Evolutionary conservation across 2,113 vertebrate genomes (phyloP).

Genomic region (Tringa solitaria): DNA sequence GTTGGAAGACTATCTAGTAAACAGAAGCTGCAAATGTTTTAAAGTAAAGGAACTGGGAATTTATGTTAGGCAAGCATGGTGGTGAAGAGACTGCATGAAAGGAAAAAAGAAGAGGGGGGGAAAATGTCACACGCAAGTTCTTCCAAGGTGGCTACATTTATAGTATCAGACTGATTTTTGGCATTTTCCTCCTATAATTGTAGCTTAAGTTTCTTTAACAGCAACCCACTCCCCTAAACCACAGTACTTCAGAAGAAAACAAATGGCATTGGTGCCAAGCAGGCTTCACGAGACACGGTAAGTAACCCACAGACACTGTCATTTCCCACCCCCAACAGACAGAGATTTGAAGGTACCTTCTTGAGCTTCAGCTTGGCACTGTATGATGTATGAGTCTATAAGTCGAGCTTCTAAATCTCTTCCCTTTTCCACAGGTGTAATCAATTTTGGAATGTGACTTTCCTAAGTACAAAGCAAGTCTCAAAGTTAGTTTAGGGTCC

Average conservation of each 20-base stretch:
- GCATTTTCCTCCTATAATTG: background rate
- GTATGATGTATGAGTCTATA: constrained; percentile 89
- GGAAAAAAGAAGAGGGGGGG: background rate
- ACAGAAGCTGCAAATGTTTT: background rate
- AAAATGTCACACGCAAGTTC: background rate
- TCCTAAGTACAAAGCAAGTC: constrained; percentile 76
- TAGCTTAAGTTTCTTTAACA: background rate
- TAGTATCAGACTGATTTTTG: background rate
- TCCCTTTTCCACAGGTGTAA: constrained; percentile 94
- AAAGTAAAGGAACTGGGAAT: background rate
- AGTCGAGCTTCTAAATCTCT: constrained; percentile 90
- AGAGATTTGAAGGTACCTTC: constrained; percentile 81
- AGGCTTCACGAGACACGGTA: background rate
- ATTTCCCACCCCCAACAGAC: background rate
- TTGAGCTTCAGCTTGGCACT: constrained; percentile 96
- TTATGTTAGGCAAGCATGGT: background rate
- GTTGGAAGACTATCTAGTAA: background rate
- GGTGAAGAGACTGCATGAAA: background rate
- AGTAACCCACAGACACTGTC: background rate
- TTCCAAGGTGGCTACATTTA: background rate
- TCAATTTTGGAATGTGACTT: constrained; percentile 87
- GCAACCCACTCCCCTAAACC: background rate
- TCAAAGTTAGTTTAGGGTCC: background rate
- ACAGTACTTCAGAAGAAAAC: background rate
- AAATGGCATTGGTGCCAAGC: background rate